Evolutionary conservation across 2,113 vertebrate species (phyloP).

Genomic region (Hemicordylus capensis): DNA sequence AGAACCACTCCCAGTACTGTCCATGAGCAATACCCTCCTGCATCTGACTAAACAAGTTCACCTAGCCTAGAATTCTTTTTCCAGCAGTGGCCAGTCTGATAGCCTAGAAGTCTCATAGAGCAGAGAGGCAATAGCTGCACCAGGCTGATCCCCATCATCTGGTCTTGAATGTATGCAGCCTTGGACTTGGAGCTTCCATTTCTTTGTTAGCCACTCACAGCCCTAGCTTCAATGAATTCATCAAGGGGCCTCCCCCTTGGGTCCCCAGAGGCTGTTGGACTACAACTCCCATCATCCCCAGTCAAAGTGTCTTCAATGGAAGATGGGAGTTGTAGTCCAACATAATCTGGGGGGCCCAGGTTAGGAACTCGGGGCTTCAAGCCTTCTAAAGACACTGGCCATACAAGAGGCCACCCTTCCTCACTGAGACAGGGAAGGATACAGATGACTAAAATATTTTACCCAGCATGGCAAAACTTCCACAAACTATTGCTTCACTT

Average conservation of each 20-base stretch:
- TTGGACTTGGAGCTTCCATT: not conserved
- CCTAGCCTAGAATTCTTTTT: not conserved
- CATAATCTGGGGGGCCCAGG: too few relatives aligned
- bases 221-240: not conserved
- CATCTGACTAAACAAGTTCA: too few relatives aligned
- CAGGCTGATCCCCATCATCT: not conserved
- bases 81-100: not conserved
- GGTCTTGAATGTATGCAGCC: not conserved
- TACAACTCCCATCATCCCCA: too few relatives aligned
- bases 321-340: too few relatives aligned
- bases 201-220: not conserved
- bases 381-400: not conserved
- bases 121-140: not conserved
- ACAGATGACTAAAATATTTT: not conserved
- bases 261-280: too few relatives aligned
- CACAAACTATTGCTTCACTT: slow-evolving; percentile 32
- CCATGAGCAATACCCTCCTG: not conserved
- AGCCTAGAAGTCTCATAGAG: not conserved
- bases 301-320: too few relatives aligned
- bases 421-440: not conserved
- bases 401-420: not conserved
- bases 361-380: too few relatives aligned
- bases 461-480: not conserved
- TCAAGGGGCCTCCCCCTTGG: too few relatives aligned
- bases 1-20: too few relatives aligned